These are phyloP conservation scores for Notodonta dromedarius DNA, from an alignment of 2,888 invertebrate genomes.

Conservation along the genomic window DNA sequence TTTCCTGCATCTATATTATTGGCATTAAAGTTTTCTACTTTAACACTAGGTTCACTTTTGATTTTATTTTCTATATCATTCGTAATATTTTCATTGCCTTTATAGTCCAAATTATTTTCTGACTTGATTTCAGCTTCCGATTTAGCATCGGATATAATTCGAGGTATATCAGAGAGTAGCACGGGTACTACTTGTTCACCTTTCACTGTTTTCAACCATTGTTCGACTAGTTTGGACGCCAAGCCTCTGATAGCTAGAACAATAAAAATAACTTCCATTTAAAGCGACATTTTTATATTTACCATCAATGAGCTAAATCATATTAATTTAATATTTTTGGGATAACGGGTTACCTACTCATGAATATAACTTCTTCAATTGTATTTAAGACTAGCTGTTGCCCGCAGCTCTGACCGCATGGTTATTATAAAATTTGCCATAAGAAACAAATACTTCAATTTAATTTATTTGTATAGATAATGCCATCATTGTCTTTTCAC, in stretches of 20 bases:
- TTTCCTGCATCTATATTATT: slow-evolving; percentile 16
- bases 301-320: too few species aligned
- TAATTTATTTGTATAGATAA: too few species aligned
- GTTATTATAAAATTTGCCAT: too few species aligned
- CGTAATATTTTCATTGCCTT: slow-evolving; percentile 12
- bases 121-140: slow-evolving; percentile 42
- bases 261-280: slow-evolving; percentile 33
- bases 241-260: slow-evolving; percentile 89
- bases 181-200: slow-evolving; percentile 85
- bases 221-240: slow-evolving; percentile 92
- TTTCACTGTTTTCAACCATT: slow-evolving; percentile 95
- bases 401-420: too few species aligned
- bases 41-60: slow-evolving; percentile 20
- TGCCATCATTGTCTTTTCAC: too few species aligned
- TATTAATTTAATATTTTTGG: too few species aligned
- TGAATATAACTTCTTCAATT: too few species aligned
- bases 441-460: too few species aligned
- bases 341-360: too few species aligned
- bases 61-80: slow-evolving; percentile 18
- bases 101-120: slow-evolving; percentile 24
- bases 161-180: slow-evolving; percentile 64
- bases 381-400: too few species aligned
- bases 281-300: too few species aligned
- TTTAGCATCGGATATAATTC: slow-evolving; percentile 62
- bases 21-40: slow-evolving; percentile 18